Evolutionary conservation across 2,888 invertebrate genomes (phyloP).

Genomic region (Drosophila phalerata): DNA sequence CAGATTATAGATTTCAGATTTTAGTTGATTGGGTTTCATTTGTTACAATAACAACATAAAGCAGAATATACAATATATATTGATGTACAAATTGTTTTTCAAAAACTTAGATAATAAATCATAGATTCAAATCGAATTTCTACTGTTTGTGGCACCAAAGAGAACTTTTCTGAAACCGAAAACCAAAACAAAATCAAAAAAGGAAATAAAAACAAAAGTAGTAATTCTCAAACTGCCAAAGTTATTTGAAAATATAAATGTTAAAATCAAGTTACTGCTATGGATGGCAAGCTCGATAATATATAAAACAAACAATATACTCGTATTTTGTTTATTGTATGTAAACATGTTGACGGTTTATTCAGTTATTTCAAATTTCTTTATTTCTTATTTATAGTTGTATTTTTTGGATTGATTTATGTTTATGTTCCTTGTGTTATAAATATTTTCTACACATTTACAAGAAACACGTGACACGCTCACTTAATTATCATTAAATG

Average conservation of each 20-base stretch:
- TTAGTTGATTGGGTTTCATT: conserved; percentile 38
- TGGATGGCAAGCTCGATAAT: conserved; percentile 55
- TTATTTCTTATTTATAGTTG: conserved; percentile 25
- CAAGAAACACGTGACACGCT: conserved; percentile 75
- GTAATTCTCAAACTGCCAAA: conserved; percentile 34
- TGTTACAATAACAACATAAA: conserved; percentile 40
- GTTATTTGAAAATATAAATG: conserved; percentile 35
- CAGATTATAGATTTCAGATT: conserved; percentile 21
- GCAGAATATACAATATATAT: conserved; percentile 59
- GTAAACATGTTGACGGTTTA: conserved; percentile 49
- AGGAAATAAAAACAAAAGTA: conserved; percentile 24
- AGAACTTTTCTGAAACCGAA: conserved; percentile 91
- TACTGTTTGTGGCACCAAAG: conserved; percentile 88
- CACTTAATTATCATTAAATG: conserved; percentile 70
- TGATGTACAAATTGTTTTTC: conserved; percentile 50
- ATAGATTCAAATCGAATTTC: conserved; percentile 63
- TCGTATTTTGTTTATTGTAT: conserved; percentile 59
- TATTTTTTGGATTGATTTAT: conserved; percentile 15
- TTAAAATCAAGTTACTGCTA: conserved; percentile 45
- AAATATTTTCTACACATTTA: conserved; percentile 64
- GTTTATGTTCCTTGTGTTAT: conserved; percentile 16
- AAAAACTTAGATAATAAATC: conserved; percentile 35
- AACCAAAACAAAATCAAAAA: conserved; percentile 43
- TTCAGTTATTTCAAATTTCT: conserved; percentile 31
- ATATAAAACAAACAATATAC: conserved; percentile 50